Percentiles rank a stretch among this genome's conserved stretches.
Evolutionary conservation across 2,888 invertebrate species (phyloP).

Genomic region (Bellardia pandia): DNA sequence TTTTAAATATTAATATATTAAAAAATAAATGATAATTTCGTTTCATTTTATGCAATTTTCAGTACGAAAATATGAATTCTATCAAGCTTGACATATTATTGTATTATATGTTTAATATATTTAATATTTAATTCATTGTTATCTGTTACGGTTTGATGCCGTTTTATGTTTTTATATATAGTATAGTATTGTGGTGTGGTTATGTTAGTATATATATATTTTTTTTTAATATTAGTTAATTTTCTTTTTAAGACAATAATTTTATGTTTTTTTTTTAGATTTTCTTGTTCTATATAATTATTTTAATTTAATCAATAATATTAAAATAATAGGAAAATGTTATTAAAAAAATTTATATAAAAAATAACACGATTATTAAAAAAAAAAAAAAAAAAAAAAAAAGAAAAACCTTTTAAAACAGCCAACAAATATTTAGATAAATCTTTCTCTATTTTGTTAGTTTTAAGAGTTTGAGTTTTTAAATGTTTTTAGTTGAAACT

Average conservation of each 20-base stretch:
- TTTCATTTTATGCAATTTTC: constrained; percentile 28
- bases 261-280: constrained; percentile 33
- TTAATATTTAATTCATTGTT: constrained; percentile 63
- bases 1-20: constrained; percentile 18
- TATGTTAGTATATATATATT: constrained; percentile 18
- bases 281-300: neutral
- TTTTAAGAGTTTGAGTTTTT: neutral
- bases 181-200: constrained; percentile 22
- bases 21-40: constrained; percentile 18
- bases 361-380: neutral
- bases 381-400: too few species aligned
- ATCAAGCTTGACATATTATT: constrained; percentile 66
- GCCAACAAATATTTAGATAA: constrained; percentile 36
- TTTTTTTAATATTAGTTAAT: constrained; percentile 9
- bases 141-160: neutral
- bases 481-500: too few species aligned
- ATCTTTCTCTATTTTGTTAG: neutral
- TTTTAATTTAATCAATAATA: constrained; percentile 38
- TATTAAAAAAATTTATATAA: constrained; percentile 8
- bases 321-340: constrained; percentile 46
- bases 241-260: constrained; percentile 34
- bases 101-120: neutral
- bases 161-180: constrained; percentile 14
- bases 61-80: constrained; percentile 50
- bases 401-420: neutral